Evolutionary conservation across 1,140 invertebrate species (phyloP).

Genomic region (Eumaeus atala): DNA sequence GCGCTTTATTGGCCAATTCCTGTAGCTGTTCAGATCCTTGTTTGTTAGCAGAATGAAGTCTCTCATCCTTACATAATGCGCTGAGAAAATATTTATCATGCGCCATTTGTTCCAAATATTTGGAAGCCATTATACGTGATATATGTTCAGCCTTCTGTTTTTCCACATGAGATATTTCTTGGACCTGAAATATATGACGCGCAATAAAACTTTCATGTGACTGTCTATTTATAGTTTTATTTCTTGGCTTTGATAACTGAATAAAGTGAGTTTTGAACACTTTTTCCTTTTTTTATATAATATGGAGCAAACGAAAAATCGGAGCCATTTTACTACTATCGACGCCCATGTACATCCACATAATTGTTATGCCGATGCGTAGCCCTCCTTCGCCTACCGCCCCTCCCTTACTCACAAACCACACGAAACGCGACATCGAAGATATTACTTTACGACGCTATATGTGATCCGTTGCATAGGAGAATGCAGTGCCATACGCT

Average conservation of each 20-base stretch:
- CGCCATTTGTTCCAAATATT: slow-evolving; percentile 65
- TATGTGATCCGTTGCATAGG: too few relatives aligned
- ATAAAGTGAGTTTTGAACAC: too few relatives aligned
- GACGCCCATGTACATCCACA: too few relatives aligned
- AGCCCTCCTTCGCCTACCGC: too few relatives aligned
- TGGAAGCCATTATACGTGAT: slow-evolving; percentile 59
- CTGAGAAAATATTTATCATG: slow-evolving; percentile 64
- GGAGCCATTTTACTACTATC: too few relatives aligned
- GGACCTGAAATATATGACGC: slow-evolving; percentile 30
- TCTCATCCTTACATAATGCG: slow-evolving; percentile 54
- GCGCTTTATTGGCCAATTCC: slow-evolving; percentile 49
- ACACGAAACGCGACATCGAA: too few relatives aligned
- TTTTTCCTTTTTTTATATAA: too few relatives aligned
- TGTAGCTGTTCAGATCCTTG: slow-evolving; percentile 45
- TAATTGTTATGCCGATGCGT: too few relatives aligned
- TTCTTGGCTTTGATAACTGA: neutral
- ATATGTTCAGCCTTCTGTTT: slow-evolving; percentile 53
- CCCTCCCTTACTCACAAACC: too few relatives aligned
- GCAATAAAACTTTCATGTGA: neutral
- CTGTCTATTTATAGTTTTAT: neutral
- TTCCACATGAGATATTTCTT: slow-evolving; percentile 54
- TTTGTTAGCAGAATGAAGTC: slow-evolving; percentile 57
- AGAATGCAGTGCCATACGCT: too few relatives aligned
- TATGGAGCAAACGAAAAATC: too few relatives aligned
- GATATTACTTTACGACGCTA: too few relatives aligned